Conservation (phyloP, 2,797 vertebrate species). For the Tragopan temminckii region DNA sequence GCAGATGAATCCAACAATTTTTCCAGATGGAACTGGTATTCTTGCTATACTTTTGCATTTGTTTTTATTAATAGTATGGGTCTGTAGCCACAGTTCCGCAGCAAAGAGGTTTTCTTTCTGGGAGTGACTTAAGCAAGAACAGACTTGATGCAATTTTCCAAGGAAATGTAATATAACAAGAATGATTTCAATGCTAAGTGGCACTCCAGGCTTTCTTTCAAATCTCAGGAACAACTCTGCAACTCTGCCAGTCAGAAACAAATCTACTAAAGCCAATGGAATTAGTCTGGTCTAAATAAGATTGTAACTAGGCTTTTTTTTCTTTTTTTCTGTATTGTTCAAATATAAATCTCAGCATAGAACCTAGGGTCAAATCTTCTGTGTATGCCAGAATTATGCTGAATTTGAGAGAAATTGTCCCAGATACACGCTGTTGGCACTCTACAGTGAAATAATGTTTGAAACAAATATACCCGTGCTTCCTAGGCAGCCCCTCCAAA, state of each 20-base stretch:
- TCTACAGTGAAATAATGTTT: background rate
- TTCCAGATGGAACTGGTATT: background rate
- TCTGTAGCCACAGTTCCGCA: background rate
- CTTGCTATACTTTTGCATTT: background rate
- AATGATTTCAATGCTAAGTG: constrained; percentile 18
- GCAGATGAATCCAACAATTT: background rate
- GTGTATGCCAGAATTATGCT: background rate
- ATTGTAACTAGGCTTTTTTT: constrained; percentile 21
- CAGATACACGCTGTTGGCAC: background rate
- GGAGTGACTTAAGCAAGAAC: background rate
- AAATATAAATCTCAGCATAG: constrained; percentile 24
- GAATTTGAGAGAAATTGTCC: background rate
- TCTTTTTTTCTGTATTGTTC: background rate
- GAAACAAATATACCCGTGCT: background rate
- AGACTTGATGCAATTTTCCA: constrained; percentile 4
- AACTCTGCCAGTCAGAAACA: constrained; percentile 20
- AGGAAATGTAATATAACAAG: constrained; percentile 17
- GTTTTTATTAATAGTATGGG: background rate
- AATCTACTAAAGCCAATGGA: constrained; percentile 24
- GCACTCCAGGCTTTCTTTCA: background rate
- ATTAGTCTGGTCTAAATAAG: constrained; percentile 53
- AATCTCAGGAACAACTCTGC: constrained; percentile 2
- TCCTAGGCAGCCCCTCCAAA: background rate
- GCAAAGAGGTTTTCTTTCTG: background rate
- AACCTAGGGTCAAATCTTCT: background rate